phyloP scores from a whole-genome alignment of 2,888 invertebrate genomes.

The Athripsodes cinereus region DNA sequence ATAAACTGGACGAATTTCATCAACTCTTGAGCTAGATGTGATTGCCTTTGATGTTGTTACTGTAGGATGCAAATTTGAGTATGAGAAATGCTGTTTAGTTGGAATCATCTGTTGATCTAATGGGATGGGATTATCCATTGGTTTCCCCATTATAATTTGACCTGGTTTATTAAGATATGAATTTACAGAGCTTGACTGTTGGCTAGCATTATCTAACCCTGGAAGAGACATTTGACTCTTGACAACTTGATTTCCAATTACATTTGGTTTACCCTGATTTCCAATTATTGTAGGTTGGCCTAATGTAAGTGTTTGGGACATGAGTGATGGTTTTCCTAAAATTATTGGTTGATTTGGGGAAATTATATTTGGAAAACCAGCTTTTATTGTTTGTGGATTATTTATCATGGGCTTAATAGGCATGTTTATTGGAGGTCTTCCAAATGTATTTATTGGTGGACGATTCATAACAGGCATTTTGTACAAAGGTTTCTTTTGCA shows the following conservation, averaged over 20 bases:
- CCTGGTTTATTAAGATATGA: constrained; percentile 38
- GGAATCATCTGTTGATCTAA: constrained; percentile 49
- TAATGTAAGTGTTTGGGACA: constrained; percentile 31
- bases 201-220: constrained; percentile 34
- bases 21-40: constrained; percentile 24
- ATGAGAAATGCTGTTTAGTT: constrained; percentile 34
- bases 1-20: constrained; percentile 21
- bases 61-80: constrained; percentile 29
- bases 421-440: constrained; percentile 20
- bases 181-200: constrained; percentile 36
- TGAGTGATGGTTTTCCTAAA: constrained; percentile 43
- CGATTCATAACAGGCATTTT: constrained; percentile 23
- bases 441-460: constrained; percentile 23
- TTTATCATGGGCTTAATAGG: constrained; percentile 18
- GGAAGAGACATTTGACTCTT: constrained; percentile 46
- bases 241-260: constrained; percentile 33
- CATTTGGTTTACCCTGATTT: constrained; percentile 29
- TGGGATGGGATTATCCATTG: constrained; percentile 48
- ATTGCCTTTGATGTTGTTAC: constrained; percentile 16
- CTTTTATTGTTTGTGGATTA: background rate
- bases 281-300: constrained; percentile 28
- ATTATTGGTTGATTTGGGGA: constrained; percentile 28
- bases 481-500: constrained; percentile 22
- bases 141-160: constrained; percentile 48
- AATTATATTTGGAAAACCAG: background rate